Evolutionary conservation across 2,888 invertebrate species (phyloP).

Genomic region (Monopis laevigella): DNA sequence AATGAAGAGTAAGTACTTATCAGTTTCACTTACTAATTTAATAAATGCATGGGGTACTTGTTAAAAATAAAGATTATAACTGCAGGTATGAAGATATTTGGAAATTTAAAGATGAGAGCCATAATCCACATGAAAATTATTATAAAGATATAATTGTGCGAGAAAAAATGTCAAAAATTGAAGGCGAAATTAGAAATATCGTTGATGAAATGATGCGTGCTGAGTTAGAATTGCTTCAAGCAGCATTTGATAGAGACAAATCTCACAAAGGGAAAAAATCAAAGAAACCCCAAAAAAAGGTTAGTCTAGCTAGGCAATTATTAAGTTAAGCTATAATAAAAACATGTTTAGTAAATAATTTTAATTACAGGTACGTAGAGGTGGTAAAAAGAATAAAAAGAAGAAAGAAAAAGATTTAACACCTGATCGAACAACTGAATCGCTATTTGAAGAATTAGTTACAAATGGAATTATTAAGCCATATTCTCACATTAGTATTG

Average conservation of each 20-base stretch:
- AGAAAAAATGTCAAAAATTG: constrained; percentile 84
- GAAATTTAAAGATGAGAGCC: constrained; percentile 80
- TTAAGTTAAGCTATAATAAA: no score
- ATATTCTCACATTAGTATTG: constrained; percentile 72
- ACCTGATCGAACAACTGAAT: constrained; percentile 88
- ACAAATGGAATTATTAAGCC: constrained; percentile 90
- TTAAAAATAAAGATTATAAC: neutral
- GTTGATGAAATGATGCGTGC: constrained; percentile 83
- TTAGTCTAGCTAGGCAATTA: constrained; percentile 17
- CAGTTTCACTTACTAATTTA: constrained; percentile 1
- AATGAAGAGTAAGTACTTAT: constrained; percentile 73
- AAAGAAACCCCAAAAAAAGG: constrained; percentile 79
- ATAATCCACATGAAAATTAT: constrained; percentile 78
- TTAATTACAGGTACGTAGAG: constrained; percentile 68
- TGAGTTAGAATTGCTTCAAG: constrained; percentile 74
- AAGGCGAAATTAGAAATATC: constrained; percentile 80
- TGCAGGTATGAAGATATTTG: constrained; percentile 80
- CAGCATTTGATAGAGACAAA: constrained; percentile 77
- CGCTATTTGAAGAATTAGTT: constrained; percentile 91
- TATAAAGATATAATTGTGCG: constrained; percentile 85
- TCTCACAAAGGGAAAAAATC: constrained; percentile 79
- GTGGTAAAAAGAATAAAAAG: constrained; percentile 90
- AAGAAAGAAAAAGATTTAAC: constrained; percentile 96
- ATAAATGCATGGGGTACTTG: neutral
- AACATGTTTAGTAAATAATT: no score